Conservation (phyloP, 2,797 vertebrate genomes). For the Eremophila alpestris region DNA sequence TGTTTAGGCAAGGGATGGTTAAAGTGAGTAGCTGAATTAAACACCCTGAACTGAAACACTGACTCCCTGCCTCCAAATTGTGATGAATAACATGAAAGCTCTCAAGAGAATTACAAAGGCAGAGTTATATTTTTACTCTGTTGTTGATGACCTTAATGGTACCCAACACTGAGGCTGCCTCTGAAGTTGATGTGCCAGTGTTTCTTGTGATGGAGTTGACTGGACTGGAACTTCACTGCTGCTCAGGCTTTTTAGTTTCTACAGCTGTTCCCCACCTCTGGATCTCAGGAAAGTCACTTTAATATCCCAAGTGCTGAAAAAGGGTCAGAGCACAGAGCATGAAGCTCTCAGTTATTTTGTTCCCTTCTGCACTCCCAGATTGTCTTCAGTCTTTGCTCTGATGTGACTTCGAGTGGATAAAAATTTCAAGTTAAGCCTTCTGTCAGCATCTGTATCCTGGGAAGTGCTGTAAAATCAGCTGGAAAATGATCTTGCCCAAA, state of each 20-base stretch:
- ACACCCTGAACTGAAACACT: not conserved
- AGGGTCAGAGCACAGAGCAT: not conserved
- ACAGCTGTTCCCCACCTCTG: not conserved
- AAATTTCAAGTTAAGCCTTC: not conserved
- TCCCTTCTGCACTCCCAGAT: not conserved
- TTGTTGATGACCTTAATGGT: not conserved
- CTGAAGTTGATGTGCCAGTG: not conserved
- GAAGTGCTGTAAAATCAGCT: conserved; percentile 10
- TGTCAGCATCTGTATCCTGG: not conserved
- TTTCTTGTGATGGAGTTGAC: not conserved
- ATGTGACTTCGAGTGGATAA: not conserved
- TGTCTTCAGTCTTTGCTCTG: not conserved
- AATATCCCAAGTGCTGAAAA: not conserved
- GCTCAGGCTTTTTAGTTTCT: not conserved
- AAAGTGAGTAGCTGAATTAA: not conserved
- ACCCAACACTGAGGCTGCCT: not conserved
- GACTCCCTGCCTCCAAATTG: not conserved
- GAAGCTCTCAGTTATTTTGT: not conserved
- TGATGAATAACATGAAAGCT: not conserved
- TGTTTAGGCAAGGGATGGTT: not conserved
- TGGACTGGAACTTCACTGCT: not conserved
- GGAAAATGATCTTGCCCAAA: not conserved
- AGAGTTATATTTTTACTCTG: not conserved
- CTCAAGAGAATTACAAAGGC: not conserved
- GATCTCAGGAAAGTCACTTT: not conserved